These are phyloP conservation scores for Montifringilla adamsi DNA, from an alignment of 2,113 vertebrate genomes.

Conservation along the genomic window DNA sequence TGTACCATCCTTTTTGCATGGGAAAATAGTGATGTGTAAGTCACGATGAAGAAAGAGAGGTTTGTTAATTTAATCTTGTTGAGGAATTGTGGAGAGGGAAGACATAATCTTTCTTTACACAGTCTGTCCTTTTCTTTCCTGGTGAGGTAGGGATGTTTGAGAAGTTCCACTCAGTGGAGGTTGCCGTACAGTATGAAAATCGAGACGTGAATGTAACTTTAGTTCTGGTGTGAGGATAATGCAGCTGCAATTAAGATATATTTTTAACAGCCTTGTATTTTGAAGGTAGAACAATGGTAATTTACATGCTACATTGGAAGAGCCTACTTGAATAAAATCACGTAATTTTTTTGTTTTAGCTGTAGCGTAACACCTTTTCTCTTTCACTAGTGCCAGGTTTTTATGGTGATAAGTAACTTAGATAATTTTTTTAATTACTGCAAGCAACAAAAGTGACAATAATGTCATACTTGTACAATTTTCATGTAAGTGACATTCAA, in stretches of 20 bases:
- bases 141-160: conserved; percentile 48
- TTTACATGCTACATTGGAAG: not conserved
- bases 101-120: not conserved
- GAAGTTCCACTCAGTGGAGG: conserved; percentile 21
- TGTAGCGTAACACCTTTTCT: not conserved
- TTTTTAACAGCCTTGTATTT: not conserved
- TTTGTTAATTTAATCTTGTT: conserved; percentile 41
- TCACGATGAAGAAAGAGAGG: not conserved
- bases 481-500: conserved; percentile 28
- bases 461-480: conserved; percentile 26
- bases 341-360: not conserved
- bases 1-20: conserved; percentile 12
- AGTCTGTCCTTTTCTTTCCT: not conserved
- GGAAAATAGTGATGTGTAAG: not conserved
- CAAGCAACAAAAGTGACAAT: conserved; percentile 23
- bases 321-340: not conserved
- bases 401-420: not conserved
- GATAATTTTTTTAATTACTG: not conserved
- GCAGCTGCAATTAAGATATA: conserved; percentile 20
- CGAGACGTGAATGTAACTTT: not conserved
- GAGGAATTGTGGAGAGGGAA: not conserved
- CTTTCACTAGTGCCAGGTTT: not conserved
- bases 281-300: not conserved
- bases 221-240: conserved; percentile 7
- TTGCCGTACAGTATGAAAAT: not conserved